Evolutionary conservation across 2,888 invertebrate species (phyloP).

Genomic region (Nomada ferruginata): DNA sequence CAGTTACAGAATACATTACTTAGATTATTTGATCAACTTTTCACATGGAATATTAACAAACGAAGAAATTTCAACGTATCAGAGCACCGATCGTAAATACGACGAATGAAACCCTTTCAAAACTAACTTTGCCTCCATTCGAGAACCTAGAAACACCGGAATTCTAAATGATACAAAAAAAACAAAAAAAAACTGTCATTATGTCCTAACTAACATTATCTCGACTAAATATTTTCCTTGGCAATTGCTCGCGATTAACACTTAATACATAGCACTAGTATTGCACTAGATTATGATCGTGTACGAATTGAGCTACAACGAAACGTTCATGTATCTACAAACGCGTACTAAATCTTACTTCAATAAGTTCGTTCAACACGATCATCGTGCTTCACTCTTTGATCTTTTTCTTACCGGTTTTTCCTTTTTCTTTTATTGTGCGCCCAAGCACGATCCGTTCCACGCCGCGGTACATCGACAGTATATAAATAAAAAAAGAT

Average conservation of each 20-base stretch:
- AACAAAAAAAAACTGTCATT: background rate
- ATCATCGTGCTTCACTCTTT: background rate
- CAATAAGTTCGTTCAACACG: background rate
- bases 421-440: background rate
- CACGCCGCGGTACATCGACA: slow-evolving; percentile 11
- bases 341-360: background rate
- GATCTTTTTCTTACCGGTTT: slow-evolving; percentile 8
- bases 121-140: background rate
- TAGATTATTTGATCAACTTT: background rate
- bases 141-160: background rate
- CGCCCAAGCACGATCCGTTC: slow-evolving; percentile 16
- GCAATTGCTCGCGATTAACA: slow-evolving; percentile 22
- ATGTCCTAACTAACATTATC: background rate
- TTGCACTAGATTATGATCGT: slow-evolving; percentile 33
- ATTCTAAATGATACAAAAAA: background rate
- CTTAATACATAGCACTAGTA: slow-evolving; percentile 9
- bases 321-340: background rate
- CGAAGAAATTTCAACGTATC: background rate
- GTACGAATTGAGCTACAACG: slow-evolving; percentile 8
- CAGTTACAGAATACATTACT: slow-evolving; percentile 15
- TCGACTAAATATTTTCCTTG: background rate
- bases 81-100: background rate
- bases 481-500: slow-evolving; percentile 44
- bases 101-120: background rate
- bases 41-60: background rate